Evolutionary conservation across 2,113 vertebrate species (phyloP).

Genomic region (Podarcis muralis): DNA sequence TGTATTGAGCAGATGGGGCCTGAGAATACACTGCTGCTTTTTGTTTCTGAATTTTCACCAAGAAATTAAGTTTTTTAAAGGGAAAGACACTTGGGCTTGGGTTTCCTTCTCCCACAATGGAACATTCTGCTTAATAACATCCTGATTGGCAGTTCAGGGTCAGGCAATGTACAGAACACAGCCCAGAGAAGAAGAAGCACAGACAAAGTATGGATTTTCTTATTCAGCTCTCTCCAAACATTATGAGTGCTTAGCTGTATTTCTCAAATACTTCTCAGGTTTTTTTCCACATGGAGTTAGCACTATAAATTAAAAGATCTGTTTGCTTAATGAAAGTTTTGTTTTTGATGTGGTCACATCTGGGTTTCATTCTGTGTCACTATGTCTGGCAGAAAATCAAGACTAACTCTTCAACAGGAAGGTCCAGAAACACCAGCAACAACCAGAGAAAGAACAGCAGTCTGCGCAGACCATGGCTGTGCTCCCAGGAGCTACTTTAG

Average conservation of each 20-base stretch:
- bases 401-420: not conserved
- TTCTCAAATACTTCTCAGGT: not conserved
- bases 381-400: not conserved
- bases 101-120: too few species aligned
- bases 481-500: not conserved
- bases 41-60: too few species aligned
- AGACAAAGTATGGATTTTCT: too few species aligned
- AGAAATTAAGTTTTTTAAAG: too few species aligned
- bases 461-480: not conserved
- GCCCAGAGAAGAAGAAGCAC: too few species aligned
- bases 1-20: too few species aligned
- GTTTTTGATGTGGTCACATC: not conserved
- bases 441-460: conserved; percentile 6
- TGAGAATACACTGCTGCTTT: too few species aligned
- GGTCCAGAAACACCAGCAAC: not conserved
- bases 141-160: too few species aligned
- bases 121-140: too few species aligned
- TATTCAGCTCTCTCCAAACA: too few species aligned
- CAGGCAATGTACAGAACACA: too few species aligned
- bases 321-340: not conserved
- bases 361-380: not conserved
- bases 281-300: not conserved
- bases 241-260: not conserved
- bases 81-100: too few species aligned
- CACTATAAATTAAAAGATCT: not conserved